Conservation (phyloP, 2,888 invertebrate genomes). For the Diaprepes abbreviatus region DNA sequence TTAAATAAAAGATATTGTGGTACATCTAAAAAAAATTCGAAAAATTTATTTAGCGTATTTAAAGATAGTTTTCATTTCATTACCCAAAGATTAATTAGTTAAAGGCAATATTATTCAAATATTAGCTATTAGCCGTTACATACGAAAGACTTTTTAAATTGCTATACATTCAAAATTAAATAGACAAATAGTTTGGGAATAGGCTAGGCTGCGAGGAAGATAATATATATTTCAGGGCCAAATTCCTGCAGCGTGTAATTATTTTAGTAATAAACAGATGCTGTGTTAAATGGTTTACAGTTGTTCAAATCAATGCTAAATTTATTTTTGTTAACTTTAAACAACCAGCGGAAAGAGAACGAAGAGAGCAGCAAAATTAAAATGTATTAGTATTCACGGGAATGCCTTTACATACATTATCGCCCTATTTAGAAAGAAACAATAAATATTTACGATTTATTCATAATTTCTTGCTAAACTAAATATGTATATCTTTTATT, state of each 20-base stretch:
- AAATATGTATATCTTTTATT: slow-evolving; percentile 46
- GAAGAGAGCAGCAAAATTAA: slow-evolving; percentile 30
- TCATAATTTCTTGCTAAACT: slow-evolving; percentile 45
- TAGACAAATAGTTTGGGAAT: slow-evolving; percentile 34
- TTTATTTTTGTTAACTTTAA: slow-evolving; percentile 34
- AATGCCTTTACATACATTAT: slow-evolving; percentile 38
- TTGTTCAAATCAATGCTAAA: slow-evolving; percentile 38
- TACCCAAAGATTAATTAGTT: not conserved
- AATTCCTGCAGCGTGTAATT: slow-evolving; percentile 55
- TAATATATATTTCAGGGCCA: slow-evolving; percentile 56
- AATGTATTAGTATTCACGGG: slow-evolving; percentile 37
- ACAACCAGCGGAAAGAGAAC: not conserved
- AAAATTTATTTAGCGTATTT: too few relatives aligned
- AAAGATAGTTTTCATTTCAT: too few relatives aligned
- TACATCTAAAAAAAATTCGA: too few relatives aligned
- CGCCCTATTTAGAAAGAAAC: slow-evolving; percentile 35
- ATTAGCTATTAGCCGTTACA: slow-evolving; percentile 40
- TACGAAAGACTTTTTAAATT: slow-evolving; percentile 43
- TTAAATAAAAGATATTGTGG: too few relatives aligned
- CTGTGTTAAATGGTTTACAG: slow-evolving; percentile 45
- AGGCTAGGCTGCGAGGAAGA: slow-evolving; percentile 46
- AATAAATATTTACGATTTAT: slow-evolving; percentile 46
- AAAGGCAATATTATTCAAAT: slow-evolving; percentile 6
- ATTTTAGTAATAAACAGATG: slow-evolving; percentile 58
- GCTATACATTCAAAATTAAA: slow-evolving; percentile 40